These are phyloP conservation scores for Leptestheria dahalacensis DNA, from an alignment of 1,140 invertebrate genomes.

Conservation along the genomic window DNA sequence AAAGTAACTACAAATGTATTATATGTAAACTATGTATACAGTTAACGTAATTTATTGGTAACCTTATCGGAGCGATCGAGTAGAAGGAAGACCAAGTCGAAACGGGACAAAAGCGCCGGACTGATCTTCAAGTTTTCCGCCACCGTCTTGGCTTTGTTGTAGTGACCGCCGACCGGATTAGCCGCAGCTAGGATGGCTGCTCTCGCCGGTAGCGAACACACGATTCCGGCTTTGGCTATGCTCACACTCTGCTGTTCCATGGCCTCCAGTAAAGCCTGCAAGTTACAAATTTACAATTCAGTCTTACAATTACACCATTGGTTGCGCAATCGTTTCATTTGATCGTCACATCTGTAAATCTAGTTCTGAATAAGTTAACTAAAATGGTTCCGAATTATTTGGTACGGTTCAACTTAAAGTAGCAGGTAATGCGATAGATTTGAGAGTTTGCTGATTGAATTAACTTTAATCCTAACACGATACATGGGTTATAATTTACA, in stretches of 20 bases:
- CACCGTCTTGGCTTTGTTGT: constrained; percentile 71
- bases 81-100: constrained; percentile 84
- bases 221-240: constrained; percentile 71
- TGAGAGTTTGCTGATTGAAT: too few species aligned
- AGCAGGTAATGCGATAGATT: too few species aligned
- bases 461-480: too few species aligned
- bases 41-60: constrained; percentile 20
- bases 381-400: too few species aligned
- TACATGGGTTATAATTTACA: too few species aligned
- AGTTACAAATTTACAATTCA: too few species aligned
- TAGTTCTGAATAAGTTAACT: too few species aligned
- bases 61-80: constrained; percentile 69
- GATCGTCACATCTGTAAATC: too few species aligned
- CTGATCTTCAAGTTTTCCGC: constrained; percentile 79
- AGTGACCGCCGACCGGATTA: constrained; percentile 77
- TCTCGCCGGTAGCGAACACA: constrained; percentile 59
- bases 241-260: constrained; percentile 90
- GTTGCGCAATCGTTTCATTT: too few species aligned
- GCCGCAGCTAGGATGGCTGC: constrained; percentile 80
- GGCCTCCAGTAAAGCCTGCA: constrained; percentile 65
- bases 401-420: too few species aligned
- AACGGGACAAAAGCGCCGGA: constrained; percentile 70
- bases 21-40: neutral
- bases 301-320: too few species aligned
- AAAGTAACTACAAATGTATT: constrained; percentile 5